Evolutionary conservation across 2,888 invertebrate species (phyloP), one percentile per base, ranked within the genome.

Genomic region (Dryococelus australis): DNA sequence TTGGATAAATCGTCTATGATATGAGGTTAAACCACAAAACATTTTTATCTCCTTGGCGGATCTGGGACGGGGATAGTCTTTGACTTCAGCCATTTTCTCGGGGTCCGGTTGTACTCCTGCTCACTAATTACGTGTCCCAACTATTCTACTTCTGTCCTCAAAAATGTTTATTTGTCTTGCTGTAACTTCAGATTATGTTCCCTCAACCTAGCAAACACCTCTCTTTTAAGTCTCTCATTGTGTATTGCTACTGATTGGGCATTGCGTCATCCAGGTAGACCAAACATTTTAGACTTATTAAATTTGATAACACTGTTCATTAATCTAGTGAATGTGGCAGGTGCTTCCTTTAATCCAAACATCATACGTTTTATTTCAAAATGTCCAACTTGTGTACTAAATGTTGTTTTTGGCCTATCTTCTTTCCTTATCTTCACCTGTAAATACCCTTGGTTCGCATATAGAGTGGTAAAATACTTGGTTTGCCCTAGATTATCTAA

Each of bases 161-260:
- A 28, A 81, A 89, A 89, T 20, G 85, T 83, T 78, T 88, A 89
- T 86, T 88, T 89, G 24, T 87, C 87, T 13, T 87, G 85, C 27
- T 88, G 88, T n/a, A 89, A 43, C 27, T 83, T 81, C 4, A 89
- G 35, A 4, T 79, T 43, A 43, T 85, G 81, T 47, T 87, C 43
- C 28, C 47, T 84, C 43, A 86, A 85, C 78, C 83, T 87, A 51
- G 24, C 27, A 27, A 89, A 87, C 13, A 88, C 86, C 27, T 85
- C 53, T 47, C 79, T n/a, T n/a, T n/a, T 80, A n/a, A 89, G 27
- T n/a, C 51, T 85, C 20, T 65, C 65, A 20, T 65, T 65, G 20
- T 65, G 65, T 65, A 65, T 65, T 20, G 12, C 65, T 65, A 65
- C 12, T 65, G 65, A 65, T 65, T 12, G 20, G 12, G 20, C 65